phyloP scores from a whole-genome alignment of 2,113 vertebrate genomes.

The Plecturocebus donacophilus region DNA sequence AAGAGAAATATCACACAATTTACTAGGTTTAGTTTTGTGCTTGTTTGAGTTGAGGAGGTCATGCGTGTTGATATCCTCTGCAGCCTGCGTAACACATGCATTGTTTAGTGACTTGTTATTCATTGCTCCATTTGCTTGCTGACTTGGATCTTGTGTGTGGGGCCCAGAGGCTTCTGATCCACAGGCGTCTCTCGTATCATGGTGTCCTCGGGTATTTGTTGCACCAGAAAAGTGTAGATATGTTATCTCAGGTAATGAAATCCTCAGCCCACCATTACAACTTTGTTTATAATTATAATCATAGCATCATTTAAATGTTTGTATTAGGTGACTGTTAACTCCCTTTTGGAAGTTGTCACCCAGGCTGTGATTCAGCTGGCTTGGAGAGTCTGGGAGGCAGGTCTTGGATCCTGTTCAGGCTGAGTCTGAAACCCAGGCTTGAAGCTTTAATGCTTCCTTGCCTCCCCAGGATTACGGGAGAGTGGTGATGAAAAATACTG shows the following conservation, averaged over 20 bases:
- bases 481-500: background rate
- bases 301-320: background rate
- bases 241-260: background rate
- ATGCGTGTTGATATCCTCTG: fast-evolving
- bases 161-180: fast-evolving
- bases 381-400: background rate
- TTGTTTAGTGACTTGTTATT: background rate
- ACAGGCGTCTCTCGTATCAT: background rate
- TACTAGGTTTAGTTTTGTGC: background rate
- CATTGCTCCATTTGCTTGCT: background rate
- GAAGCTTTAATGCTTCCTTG: no score
- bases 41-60: background rate
- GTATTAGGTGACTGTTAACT: background rate
- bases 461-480: background rate
- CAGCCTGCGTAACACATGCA: background rate
- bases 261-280: no score
- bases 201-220: background rate
- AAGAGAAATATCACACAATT: background rate
- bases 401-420: background rate
- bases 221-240: fast-evolving
- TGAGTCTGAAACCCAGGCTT: background rate
- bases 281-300: background rate
- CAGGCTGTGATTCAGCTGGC: fast-evolving
- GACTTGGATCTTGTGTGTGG: background rate
- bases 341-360: background rate